These are phyloP conservation scores for Diorhabda sublineata DNA, from an alignment of 1,140 invertebrate species.

Conservation along the genomic window DNA sequence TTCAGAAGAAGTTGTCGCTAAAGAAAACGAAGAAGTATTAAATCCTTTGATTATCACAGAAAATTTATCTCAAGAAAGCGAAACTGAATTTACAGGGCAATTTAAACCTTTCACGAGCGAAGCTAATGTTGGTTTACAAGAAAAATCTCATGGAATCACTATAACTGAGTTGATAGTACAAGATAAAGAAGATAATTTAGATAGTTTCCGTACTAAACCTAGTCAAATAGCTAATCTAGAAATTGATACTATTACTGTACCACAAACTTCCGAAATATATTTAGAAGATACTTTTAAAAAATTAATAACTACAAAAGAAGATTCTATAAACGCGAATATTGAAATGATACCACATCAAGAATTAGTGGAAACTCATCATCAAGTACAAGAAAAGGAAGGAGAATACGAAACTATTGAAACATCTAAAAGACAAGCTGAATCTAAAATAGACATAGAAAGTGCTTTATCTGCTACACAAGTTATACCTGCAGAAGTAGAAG, in stretches of 20 bases:
- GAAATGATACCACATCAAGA: conserved; percentile 38
- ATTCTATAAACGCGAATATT: conserved; percentile 29
- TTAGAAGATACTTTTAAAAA: conserved; percentile 32
- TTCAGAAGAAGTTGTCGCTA: conserved; percentile 27
- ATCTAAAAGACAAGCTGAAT: conserved; percentile 37
- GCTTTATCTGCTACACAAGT: conserved; percentile 40
- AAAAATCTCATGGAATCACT: conserved; percentile 43
- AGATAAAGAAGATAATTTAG: conserved; percentile 43
- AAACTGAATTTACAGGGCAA: conserved; percentile 41
- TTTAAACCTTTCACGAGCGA: conserved; percentile 43
- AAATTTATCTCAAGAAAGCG: conserved; percentile 42
- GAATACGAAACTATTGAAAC: conserved; percentile 25
- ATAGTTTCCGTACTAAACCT: conserved; percentile 28
- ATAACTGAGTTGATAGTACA: conserved; percentile 43
- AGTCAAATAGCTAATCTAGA: conserved; percentile 37
- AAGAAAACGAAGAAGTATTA: conserved; percentile 30
- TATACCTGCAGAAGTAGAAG: conserved; percentile 44
- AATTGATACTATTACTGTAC: conserved; percentile 38
- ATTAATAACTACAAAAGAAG: conserved; percentile 29
- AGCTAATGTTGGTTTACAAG: conserved; percentile 49
- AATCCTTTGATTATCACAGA: conserved; percentile 39
- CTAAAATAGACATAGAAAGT: conserved; percentile 40
- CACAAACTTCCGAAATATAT: conserved; percentile 38
- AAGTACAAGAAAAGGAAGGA: conserved; percentile 45
- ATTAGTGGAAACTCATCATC: conserved; percentile 36